Conservation (phyloP, 2,888 invertebrate genomes). For the Trissolcus japonicus region DNA sequence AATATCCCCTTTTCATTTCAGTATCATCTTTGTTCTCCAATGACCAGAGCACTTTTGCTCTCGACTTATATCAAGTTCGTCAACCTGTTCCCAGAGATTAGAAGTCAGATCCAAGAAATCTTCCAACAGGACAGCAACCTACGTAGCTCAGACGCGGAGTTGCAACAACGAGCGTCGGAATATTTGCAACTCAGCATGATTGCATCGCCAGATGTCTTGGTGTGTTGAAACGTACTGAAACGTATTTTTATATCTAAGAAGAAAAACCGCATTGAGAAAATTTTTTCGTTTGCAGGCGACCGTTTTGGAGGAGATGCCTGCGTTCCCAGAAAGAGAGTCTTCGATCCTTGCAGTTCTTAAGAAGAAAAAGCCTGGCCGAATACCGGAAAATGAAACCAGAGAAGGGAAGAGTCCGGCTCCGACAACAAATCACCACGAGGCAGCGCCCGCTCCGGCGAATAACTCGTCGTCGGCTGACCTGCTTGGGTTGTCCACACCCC, state of each 20-base stretch:
- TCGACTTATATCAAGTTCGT: conserved; percentile 99
- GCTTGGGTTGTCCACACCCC: conserved; percentile 91
- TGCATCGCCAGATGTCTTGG: conserved; percentile 96
- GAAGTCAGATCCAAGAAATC: conserved; percentile 95
- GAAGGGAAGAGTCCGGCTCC: conserved; percentile 87
- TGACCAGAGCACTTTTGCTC: conserved; percentile 95
- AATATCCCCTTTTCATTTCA: conserved; percentile 64
- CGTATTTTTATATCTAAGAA: neutral
- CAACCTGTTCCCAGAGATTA: conserved; percentile 99
- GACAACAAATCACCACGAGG: conserved; percentile 77
- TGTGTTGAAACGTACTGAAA: conserved; percentile 66
- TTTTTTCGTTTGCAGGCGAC: conserved; percentile 82
- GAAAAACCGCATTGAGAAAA: too few relatives aligned
- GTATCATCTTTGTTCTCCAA: conserved; percentile 97
- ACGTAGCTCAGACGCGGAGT: conserved; percentile 97
- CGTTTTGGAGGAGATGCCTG: conserved; percentile 99
- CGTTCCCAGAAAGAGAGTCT: conserved; percentile 98
- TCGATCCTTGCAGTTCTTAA: conserved; percentile 98
- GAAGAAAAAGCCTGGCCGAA: conserved; percentile 97
- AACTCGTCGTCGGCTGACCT: conserved; percentile 85
- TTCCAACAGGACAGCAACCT: conserved; percentile 96
- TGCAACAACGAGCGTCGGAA: conserved; percentile 98
- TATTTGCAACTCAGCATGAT: conserved; percentile 97
- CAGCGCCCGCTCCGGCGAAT: conserved; percentile 70
- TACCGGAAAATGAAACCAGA: conserved; percentile 91